Conservation (phyloP, 2,797 vertebrate species). For the Erithacus rubecula region DNA sequence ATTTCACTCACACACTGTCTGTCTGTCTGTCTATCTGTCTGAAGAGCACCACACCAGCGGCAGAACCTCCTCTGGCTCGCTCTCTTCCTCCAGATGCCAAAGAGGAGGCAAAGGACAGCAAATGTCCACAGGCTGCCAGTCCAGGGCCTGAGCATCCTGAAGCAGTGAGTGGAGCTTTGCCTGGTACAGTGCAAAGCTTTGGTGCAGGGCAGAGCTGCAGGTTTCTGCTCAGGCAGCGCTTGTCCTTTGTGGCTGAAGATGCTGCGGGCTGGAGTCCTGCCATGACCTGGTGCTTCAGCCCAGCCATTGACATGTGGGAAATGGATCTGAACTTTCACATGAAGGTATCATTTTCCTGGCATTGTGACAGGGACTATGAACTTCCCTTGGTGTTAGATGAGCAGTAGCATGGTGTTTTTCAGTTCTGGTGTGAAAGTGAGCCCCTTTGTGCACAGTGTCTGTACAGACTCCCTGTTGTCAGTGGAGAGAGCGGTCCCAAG, state of each 20-base stretch:
- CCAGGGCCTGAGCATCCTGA: conserved; percentile 94
- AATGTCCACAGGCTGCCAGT: conserved; percentile 88
- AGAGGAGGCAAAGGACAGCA: conserved; percentile 88
- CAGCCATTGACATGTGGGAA: no score
- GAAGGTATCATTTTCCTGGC: not conserved
- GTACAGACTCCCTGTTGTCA: not conserved
- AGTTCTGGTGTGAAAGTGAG: not conserved
- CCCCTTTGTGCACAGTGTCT: not conserved
- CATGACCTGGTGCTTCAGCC: no score
- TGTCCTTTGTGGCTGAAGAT: no score
- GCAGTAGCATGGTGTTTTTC: not conserved
- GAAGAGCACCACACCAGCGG: conserved; percentile 90
- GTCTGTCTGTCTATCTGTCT: not conserved
- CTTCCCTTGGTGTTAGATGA: not conserved
- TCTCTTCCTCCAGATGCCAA: conserved; percentile 93
- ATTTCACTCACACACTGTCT: no score
- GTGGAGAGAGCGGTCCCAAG: accelerated
- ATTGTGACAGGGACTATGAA: not conserved
- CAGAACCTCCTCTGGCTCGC: conserved; percentile 89
- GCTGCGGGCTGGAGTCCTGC: no score
- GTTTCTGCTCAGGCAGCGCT: no score
- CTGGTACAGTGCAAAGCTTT: not conserved
- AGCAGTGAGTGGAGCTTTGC: conserved; percentile 80
- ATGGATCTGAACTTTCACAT: no score
- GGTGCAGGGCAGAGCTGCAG: no score